A percentile compares a stretch with the other conserved stretches of the same genome.
phyloP scores from a whole-genome alignment of 1,140 invertebrate genomes.

The Cataglyphis hispanica region DNA sequence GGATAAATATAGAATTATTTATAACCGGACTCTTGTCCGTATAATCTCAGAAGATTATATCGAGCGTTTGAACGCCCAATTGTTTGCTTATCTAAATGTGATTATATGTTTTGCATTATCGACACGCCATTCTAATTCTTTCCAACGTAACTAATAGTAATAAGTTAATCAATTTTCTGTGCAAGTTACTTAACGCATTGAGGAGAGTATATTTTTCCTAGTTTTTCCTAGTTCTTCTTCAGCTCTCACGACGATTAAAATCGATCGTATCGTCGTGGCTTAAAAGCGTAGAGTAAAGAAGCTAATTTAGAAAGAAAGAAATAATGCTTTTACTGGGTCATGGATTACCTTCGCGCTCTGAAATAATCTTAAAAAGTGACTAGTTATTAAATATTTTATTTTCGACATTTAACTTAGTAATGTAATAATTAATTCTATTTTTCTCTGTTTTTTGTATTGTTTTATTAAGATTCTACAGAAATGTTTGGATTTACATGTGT shows the following conservation, averaged over 20 bases:
- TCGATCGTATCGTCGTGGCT: slow-evolving; percentile 33
- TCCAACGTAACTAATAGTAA: background rate
- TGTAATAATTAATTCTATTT: background rate
- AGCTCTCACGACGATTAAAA: slow-evolving; percentile 12
- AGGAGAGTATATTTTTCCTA: background rate
- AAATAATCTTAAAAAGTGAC: slow-evolving; percentile 53
- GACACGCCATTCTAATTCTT: background rate
- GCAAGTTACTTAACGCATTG: background rate
- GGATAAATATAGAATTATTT: slow-evolving; percentile 37
- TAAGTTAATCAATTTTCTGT: slow-evolving; percentile 5
- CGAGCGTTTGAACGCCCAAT: background rate
- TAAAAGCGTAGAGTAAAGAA: slow-evolving; percentile 23
- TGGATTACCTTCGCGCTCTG: slow-evolving; percentile 38
- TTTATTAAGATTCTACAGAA: background rate
- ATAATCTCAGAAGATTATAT: slow-evolving; percentile 1
- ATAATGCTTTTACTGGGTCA: slow-evolving; percentile 28
- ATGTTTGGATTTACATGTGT: no score
- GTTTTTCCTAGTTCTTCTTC: slow-evolving; percentile 24
- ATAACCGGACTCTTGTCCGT: background rate
- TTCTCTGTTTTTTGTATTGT: background rate
- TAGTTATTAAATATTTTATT: slow-evolving; percentile 41
- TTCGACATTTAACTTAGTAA: background rate
- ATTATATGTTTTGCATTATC: background rate
- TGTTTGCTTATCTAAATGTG: background rate
- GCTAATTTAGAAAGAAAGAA: slow-evolving; percentile 50